Base-by-base conservation (phyloP, 2,113 vertebrate genomes). In the Clarias macrocephalus region DNA sequence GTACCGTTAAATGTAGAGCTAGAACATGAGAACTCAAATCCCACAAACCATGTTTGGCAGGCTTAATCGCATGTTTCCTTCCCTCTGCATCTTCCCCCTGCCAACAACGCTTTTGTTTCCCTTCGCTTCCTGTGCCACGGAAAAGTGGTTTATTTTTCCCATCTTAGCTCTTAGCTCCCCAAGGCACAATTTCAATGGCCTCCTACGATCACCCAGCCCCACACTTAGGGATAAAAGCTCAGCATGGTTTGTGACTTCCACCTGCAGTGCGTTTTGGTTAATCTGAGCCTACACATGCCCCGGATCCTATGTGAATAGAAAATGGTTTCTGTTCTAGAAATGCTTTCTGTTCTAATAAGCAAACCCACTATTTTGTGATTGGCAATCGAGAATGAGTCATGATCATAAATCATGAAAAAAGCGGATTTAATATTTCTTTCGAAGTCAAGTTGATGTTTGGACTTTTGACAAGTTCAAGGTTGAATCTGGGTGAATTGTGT, bases 131-230 rank as follows among this genome's bases (percentile, higher is more conserved):
- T 65, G 75, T 79, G 62, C 70, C 28, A 65, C 19, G 59, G 68
- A 80, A 82, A 83, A 85, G 73, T 42, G 63, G 16, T 63, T 82
- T 15, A 33, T 88, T 81, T 86, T 77, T 76, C 48, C n/a, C 18
- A 80, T 75, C 82, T 79, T n/a, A 66, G 82, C 68, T 86, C 48
- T 84, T n/a, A 65, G 77, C 52, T 83, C 80, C 86, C 89, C 23
- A 68, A 82, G 84, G 89, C 88, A 75, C 62, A 13, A 54, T 86
- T 90, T 90, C 81, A 86, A 82, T 86, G 88, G 80, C 84, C 83
- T 88, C 80, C 83, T 83, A 80, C 30, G 16, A 72, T 52, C 52
- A 73, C 63, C 25, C 42, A 52, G 25, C 76, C 60, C 62, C 25
- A 56, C 70, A 63, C 63, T 52, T 54, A 16, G 80, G 82, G 25